Base-by-base conservation (phyloP, 2,797 vertebrate species). In the Xenops minutus region DNA sequence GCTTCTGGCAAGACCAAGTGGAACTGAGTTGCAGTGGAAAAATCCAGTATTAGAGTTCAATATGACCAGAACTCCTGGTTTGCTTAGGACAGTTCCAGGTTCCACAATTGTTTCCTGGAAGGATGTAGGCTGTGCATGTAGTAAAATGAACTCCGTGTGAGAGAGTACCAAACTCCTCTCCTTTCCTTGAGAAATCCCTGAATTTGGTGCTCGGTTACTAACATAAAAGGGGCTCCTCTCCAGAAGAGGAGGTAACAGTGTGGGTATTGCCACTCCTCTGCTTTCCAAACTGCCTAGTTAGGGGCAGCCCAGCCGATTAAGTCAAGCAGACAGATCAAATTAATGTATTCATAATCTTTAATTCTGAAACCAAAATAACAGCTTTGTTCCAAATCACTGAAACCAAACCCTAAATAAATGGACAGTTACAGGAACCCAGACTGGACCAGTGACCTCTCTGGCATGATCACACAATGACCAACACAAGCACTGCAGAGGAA, bases 21-120 rank as follows among this genome's bases (percentile, higher is more conserved):
- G 96, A 96, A 97, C 95, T 95, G 84, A 76, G 71, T 95, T 97
- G 94, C 96, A 96, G 83, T 94, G 95, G 97, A 98, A 98, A 98
- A 96, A 36, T 51, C 55, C 96, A 92, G 95, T 95, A 95, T 97
- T 96, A 91, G 62, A 93, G 84, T 89, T 94, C 93, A 92, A 66
- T 36, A 81, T 22, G 71, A 93, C 89, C 91, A 96, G 94, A 85
- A 95, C 96, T 85, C 93, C 91, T 81, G 36, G 86, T 92, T 93
- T 94, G 85, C 95, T 88, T 66, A 94, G 85, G 77, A 90, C 73
- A 87, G 90, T 81, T 88, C 83, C 94, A 73, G 64, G 85, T 93
- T 97, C 97, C 96, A 97, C 94, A 96, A 49, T 82, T 52, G 82
- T 95, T 96, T 96, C 92, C 89, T 89, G 89, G 92, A 89, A 91